Evolutionary conservation across 2,797 vertebrate genomes (phyloP).

Genomic region (Ara ararauna): DNA sequence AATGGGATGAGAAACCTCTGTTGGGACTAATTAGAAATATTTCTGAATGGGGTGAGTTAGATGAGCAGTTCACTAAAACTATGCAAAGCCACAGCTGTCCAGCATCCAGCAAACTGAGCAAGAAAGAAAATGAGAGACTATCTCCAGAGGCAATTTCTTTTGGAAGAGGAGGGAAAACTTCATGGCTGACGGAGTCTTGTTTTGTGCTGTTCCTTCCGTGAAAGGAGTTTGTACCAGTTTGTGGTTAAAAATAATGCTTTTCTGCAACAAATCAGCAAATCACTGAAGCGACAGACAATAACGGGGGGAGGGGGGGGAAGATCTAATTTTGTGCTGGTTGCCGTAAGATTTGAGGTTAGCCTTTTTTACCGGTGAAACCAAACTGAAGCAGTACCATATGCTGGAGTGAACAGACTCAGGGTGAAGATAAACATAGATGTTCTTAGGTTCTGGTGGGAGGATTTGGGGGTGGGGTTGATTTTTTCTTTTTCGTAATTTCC

Average conservation of each 20-base stretch:
- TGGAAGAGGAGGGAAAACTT: neutral
- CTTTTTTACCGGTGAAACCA: neutral
- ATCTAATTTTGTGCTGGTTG: neutral
- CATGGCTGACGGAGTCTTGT: neutral
- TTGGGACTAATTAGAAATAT: slow-evolving; percentile 22
- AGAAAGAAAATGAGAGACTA: neutral
- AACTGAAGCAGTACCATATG: neutral
- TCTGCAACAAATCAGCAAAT: neutral
- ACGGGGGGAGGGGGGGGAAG: rapidly evolving
- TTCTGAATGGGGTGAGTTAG: neutral
- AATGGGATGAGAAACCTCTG: neutral
- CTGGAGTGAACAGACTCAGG: neutral
- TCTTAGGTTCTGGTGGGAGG: neutral
- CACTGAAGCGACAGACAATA: neutral
- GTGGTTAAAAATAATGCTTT: neutral
- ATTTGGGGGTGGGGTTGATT: neutral
- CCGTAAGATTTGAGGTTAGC: neutral
- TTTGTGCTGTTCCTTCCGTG: neutral
- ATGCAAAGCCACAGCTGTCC: neutral
- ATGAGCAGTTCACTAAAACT: neutral
- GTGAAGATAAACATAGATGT: neutral
- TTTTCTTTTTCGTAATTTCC: neutral
- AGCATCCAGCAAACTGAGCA: neutral
- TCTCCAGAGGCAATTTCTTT: neutral
- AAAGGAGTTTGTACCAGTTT: neutral